These are phyloP conservation scores for Hippolais icterina DNA, from an alignment of 2,113 vertebrate species.

Conservation along the genomic window DNA sequence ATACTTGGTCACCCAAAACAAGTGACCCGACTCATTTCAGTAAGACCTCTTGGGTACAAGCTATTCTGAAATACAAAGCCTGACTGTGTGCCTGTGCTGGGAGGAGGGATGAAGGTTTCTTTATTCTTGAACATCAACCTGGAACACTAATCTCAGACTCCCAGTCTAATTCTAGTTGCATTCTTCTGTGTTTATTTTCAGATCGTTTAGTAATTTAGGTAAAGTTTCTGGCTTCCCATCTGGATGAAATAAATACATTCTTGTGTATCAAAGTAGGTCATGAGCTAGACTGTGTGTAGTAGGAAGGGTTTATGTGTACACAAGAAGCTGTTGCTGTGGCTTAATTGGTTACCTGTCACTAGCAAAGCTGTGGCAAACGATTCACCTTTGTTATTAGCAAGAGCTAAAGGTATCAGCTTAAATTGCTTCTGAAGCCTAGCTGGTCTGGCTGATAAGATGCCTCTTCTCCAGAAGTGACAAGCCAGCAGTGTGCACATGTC, in stretches of 20 bases:
- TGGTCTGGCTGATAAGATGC: not conserved
- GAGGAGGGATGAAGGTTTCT: not conserved
- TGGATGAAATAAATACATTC: not conserved
- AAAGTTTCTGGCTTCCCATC: not conserved
- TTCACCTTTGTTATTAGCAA: not conserved
- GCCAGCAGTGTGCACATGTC: not conserved
- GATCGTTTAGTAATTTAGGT: not conserved
- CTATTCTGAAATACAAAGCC: not conserved
- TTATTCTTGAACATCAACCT: not conserved
- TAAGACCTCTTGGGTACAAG: not conserved
- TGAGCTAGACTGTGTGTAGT: not conserved
- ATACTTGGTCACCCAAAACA: slow-evolving; percentile 13
- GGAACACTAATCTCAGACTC: not conserved
- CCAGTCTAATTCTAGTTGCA: not conserved
- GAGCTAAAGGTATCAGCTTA: not conserved
- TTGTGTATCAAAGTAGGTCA: not conserved
- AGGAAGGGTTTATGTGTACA: not conserved
- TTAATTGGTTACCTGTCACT: not conserved
- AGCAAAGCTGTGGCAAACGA: not conserved
- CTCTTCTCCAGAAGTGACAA: not conserved
- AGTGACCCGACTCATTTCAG: not conserved
- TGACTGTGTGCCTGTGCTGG: not conserved
- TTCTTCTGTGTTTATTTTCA: not conserved
- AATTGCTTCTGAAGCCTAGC: not conserved
- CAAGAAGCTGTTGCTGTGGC: not conserved